A percentile compares a stretch with the other conserved stretches of the same genome.
Evolutionary conservation across 1,140 invertebrate species (phyloP).

Genomic region (Bombus impatiens): DNA sequence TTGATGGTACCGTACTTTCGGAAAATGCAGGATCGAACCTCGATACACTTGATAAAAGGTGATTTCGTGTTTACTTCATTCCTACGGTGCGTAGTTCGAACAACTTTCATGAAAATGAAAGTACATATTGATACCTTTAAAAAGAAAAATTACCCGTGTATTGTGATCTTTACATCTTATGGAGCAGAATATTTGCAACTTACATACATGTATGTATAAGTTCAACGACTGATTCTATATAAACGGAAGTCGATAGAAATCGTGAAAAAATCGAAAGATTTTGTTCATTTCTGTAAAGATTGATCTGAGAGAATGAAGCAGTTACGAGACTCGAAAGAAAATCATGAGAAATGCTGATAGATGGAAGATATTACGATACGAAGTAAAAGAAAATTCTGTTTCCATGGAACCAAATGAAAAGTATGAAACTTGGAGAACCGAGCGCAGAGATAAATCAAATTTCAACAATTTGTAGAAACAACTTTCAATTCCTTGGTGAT

Average conservation of each 20-base stretch:
- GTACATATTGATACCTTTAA: background rate
- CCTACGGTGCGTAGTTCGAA: too few relatives aligned
- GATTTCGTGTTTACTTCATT: too few relatives aligned
- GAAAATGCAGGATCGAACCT: conserved; percentile 9
- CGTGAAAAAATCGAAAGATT: background rate
- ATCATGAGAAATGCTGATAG: too few relatives aligned
- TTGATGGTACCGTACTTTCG: conserved; percentile 29
- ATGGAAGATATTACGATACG: background rate
- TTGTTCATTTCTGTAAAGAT: background rate
- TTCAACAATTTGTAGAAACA: background rate
- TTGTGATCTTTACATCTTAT: background rate
- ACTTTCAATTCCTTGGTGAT: background rate
- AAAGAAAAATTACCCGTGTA: background rate
- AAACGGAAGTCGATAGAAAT: background rate
- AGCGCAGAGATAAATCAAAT: background rate
- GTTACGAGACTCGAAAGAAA: background rate
- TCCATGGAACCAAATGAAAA: background rate
- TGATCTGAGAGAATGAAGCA: background rate
- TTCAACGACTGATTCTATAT: background rate
- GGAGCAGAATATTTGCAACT: background rate
- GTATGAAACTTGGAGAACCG: background rate
- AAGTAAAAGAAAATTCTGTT: background rate
- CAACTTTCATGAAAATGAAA: background rate
- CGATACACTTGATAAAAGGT: background rate
- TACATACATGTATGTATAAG: background rate